Evolutionary conservation across 2,113 vertebrate genomes (phyloP), one percentile per base, ranked within the genome.

Genomic region (Struthio camelus): DNA sequence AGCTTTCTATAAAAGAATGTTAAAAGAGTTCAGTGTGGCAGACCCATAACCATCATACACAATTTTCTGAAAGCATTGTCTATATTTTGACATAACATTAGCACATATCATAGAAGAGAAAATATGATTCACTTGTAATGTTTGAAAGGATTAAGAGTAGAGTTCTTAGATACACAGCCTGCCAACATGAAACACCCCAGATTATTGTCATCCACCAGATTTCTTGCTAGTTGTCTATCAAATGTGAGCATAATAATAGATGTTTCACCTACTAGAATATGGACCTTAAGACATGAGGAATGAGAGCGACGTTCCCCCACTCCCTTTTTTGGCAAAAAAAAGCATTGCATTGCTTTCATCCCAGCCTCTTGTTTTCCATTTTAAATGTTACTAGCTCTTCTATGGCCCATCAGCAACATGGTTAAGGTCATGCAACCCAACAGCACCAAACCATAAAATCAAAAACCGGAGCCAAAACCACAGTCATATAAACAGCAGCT

Each of bases 1-100:
- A 99, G 48, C 34, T 94, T 98, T 91, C 99, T 99, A 14, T 7
- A 84, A 85, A 91, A 62, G 38, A 80, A 75, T 6, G 23, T 54
- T 34, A 42, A 50, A 59, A 69, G 64, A 59, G 13, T 59, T 85
- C 27, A 44, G 36, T 56, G 59, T 25, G 23, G 58, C 25, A 67
- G n/a, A 30, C 2, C 7, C 82, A 13, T 9, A 36, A 54, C 3
- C 30, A 67, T 4, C 34, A 40, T 15, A 22, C 3, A 46, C n/a
- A 34, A 44, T 15, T 54, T 48, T n/a, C 59, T 18, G 56, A 81
- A 84, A 76, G 56, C 36, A 75, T 51, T 54, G 11, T 34, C 59
- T 42, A 7, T 34, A 24, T 75, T 67, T 19, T 34, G 64, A 36
- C 12, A 25, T 20, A 9, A 72, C 85, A 58, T 16, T 5, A 73